Base-by-base conservation (phyloP, 64 coral and sea anemone genomes). In the Stichodactyla helianthus region DNA sequence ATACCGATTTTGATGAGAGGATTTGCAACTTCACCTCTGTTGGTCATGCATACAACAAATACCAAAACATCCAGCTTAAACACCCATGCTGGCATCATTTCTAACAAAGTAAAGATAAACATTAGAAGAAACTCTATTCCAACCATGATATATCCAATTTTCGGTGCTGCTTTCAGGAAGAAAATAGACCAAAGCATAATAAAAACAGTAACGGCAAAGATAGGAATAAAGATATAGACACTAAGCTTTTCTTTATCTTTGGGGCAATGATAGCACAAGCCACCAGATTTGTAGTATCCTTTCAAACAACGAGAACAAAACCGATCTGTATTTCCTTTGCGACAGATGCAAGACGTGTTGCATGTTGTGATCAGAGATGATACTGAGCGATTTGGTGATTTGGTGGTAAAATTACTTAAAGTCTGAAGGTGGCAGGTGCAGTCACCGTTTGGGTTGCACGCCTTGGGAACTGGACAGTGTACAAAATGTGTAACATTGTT, bases 1-100 rank as follows among this genome's bases (percentile, higher is more conserved):
- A 92, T 28, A 25, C 77, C 62, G 1, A 92, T 92, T 86, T 86
- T 92, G 25, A 92, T 82, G 17, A 92, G 90, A 70, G 85, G 80
- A 20, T 60, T 58, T 51, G 79, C 85, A 44, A 8, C 53, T 55
- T 87, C 77, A 10, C 86, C 86, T 77, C 86, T 7, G 6, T 26
- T n/a, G n/a, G n/a, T n/a, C n/a, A n/a, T n/a, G n/a, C n/a, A n/a
- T n/a, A n/a, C n/a, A n/a, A n/a, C n/a, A 56, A 87, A 77, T 27
- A 87, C 70, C 18, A 87, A 53, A 51, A 87, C 20, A 26, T 87
- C 77, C 44, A n/a, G n/a, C n/a, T n/a, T n/a, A n/a, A n/a, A n/a
- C n/a, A n/a, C n/a, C n/a, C n/a, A n/a, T n/a, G n/a, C n/a, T n/a
- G n/a, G n/a, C n/a, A n/a, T n/a, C n/a, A n/a, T n/a, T n/a, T n/a